Conservation (phyloP, 2,888 invertebrate genomes). For the Nesidiocoris tenuis region DNA sequence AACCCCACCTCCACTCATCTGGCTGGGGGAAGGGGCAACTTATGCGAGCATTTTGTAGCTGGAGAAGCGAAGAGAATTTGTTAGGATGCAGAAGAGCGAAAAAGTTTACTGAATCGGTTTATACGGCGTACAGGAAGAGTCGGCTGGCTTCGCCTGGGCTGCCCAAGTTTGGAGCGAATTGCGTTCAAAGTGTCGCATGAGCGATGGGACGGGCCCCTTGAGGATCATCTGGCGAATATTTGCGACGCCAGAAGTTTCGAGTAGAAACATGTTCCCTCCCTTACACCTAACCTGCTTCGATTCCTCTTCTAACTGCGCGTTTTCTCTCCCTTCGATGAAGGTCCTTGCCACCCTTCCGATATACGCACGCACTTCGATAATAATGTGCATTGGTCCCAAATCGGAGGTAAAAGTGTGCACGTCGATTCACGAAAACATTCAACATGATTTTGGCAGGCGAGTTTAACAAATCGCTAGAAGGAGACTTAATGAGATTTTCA, state of each 20-base stretch:
- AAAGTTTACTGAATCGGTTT: constrained; percentile 39
- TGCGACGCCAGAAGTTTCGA: constrained; percentile 18
- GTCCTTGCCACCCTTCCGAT: neutral
- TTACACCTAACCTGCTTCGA: neutral
- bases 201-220: constrained; percentile 24
- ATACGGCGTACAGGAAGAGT: constrained; percentile 5
- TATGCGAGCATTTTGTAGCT: constrained; percentile 3
- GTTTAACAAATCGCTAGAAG: too few relatives aligned
- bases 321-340: neutral
- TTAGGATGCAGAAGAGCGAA: constrained; percentile 16
- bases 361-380: neutral
- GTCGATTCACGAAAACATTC: too few relatives aligned
- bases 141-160: neutral
- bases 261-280: constrained; percentile 4
- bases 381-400: too few relatives aligned
- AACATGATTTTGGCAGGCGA: too few relatives aligned
- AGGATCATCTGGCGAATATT: constrained; percentile 34
- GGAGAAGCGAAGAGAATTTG: neutral
- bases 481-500: too few relatives aligned
- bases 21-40: neutral
- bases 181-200: constrained; percentile 39
- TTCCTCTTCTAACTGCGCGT: neutral
- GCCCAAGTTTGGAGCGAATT: constrained; percentile 30
- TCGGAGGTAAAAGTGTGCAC: too few relatives aligned
- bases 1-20: too few relatives aligned